Base-by-base conservation (phyloP, 2,113 vertebrate genomes). In the Crotalus tigris region DNA sequence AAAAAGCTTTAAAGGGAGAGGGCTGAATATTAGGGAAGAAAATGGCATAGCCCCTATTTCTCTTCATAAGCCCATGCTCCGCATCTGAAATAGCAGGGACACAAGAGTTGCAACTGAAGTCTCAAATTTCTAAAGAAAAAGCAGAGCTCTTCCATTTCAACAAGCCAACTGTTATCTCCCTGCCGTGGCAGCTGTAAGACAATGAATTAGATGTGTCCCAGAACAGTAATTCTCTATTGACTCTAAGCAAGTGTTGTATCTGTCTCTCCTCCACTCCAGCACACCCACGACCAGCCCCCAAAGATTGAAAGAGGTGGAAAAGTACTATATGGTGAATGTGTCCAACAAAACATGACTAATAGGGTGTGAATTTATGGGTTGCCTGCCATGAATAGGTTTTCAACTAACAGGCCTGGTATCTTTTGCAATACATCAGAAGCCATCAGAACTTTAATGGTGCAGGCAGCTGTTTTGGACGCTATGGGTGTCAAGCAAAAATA, bases 211-310 rank as follows among this genome's bases (percentile, higher is more conserved):
- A 44, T 8, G 10, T 2, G 90, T 94, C 10, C 61, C 53, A 15
- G 89, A 69, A 93, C 94, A 95, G 46, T 90, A 96, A 95, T 24
- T 91, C 93, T 44, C 61, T 21, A 11, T 91, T 94, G 90, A 93
- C 61, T 89, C 93, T 19, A 95, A 85, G 92, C 93, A 88, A 87
- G 85, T 26, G 89, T 89, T n/a, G 85, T 90, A 17, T 49, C 64
- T 69, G 58, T 58, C 33, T 29, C 33, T 19, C 11, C 51, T 46
- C 51, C 26, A 24, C 24, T 49, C 8, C 9, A 1, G 4, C 85
- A 33, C 61, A 46, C 23, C 51, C 1, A 11, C 5, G 0, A 44
- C 19, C 33, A 44, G 19, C 17, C 33, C 46, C 29, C 46, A 44
- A 87, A 93, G 92, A 85, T 85, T 81, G 94, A 87, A 81, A 90